These are phyloP conservation scores for Lasioglossum lativentre DNA, from an alignment of 2,888 invertebrate species.

Conservation along the genomic window DNA sequence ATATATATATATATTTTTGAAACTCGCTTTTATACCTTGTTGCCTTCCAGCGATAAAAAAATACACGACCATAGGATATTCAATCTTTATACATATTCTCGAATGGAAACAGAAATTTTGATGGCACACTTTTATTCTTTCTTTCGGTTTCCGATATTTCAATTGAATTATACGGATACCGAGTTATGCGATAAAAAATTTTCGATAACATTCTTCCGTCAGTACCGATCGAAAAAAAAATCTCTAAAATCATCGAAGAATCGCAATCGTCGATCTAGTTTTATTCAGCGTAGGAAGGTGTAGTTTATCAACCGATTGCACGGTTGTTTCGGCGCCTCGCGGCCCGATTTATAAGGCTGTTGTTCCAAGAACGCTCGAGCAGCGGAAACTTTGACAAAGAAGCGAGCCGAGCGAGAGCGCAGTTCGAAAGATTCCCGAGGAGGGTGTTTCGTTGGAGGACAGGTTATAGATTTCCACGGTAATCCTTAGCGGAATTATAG, in stretches of 20 bases:
- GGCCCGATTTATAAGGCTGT: neutral
- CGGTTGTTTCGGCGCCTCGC: neutral
- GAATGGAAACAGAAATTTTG: neutral
- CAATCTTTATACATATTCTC: neutral
- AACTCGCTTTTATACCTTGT: neutral
- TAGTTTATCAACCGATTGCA: neutral
- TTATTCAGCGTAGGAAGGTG: neutral
- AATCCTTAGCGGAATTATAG: constrained; percentile 40
- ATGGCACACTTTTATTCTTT: neutral
- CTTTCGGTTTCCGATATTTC: neutral
- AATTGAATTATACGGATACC: too few relatives aligned
- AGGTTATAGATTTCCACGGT: constrained; percentile 21
- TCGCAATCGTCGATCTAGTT: too few relatives aligned
- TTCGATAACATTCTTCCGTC: neutral
- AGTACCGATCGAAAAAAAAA: neutral
- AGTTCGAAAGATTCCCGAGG: neutral
- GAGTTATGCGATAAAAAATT: too few relatives aligned
- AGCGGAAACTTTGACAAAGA: neutral
- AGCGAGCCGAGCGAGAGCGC: neutral
- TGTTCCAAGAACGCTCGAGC: neutral
- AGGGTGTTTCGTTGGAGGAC: constrained; percentile 9
- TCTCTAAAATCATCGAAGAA: too few relatives aligned
- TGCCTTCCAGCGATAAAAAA: neutral
- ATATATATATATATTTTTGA: neutral
- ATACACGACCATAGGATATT: neutral